phyloP scores from a whole-genome alignment of 2,888 invertebrate species.

The Habroteleia sp. region DNA sequence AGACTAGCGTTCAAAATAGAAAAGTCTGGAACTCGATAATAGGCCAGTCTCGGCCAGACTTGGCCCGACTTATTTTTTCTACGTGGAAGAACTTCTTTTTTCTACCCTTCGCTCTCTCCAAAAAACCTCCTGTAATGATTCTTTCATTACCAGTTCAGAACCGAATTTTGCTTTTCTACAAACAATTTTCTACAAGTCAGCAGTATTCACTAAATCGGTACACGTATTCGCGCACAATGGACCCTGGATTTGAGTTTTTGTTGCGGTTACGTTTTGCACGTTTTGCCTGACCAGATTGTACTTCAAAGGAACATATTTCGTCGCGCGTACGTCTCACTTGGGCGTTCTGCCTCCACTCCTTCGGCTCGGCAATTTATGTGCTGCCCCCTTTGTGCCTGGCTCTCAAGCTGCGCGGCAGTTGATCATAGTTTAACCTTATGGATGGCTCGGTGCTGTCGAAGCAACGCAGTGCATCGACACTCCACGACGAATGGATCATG shows the following conservation, averaged over 20 bases:
- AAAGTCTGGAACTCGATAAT: too few species aligned
- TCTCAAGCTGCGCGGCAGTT: conserved; percentile 58
- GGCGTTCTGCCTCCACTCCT: conserved; percentile 41
- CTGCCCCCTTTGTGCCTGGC: conserved; percentile 56
- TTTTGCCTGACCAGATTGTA: conserved; percentile 33
- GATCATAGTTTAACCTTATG: conserved; percentile 62
- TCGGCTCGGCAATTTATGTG: conserved; percentile 50
- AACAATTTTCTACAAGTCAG: too few species aligned
- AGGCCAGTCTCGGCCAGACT: too few species aligned
- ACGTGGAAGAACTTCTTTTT: too few species aligned
- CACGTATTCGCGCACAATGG: conserved; percentile 14
- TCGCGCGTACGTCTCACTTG: conserved; percentile 39
- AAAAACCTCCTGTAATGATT: too few species aligned
- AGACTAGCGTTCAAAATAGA: too few species aligned
- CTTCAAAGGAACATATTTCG: conserved; percentile 45
- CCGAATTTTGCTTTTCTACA: too few species aligned
- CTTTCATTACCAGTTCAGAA: too few species aligned
- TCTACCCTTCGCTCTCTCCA: too few species aligned
- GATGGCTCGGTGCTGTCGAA: conserved; percentile 56
- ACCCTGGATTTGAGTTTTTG: conserved; percentile 7
- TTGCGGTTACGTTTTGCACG: conserved; percentile 29
- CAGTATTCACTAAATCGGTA: too few species aligned
- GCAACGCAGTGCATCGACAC: conserved; percentile 57
- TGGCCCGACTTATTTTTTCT: too few species aligned
- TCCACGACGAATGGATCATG: conserved; percentile 53